Base-by-base conservation (phyloP, 2,113 vertebrate species). In the Dryoscopus gambensis region DNA sequence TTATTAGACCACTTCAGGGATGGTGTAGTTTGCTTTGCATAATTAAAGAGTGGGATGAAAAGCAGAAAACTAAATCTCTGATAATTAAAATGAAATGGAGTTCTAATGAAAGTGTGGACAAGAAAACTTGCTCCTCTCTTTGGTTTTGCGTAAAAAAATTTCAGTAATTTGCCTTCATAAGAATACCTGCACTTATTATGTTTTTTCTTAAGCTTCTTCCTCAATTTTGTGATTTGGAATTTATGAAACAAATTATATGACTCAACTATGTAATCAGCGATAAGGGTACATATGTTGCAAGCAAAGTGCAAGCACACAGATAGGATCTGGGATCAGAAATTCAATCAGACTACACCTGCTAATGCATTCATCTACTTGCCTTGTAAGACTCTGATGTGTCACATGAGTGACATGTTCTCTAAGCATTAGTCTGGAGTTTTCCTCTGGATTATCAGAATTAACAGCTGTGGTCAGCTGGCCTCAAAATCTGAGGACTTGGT, bases 241-340 rank as follows among this genome's bases (percentile, higher is more conserved):
- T 62, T 68, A 40, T 63, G 30, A 92, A 95, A 64, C 11, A 31
- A 88, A 75, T 63, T 35, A 14, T 22, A 25, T 50, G n/a, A 78
- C 19, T 27, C 9, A 64, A 28, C 35, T 73, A 6, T 28, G 31
- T 37, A 30, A 75, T 55, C 64, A 55, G 22, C 46, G 52, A 52
- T 44, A 16, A 74, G 13, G 10, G 30, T 35, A 59, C 11, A 15
- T 7, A 56, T 0, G 0, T 28, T 73, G 33, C 67, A 74, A 86
- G 22, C 19, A 35, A 40, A 83, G 50, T 35, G 28, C 25, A 77
- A 90, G 24, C 25, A 46, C 2, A 21, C 1, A 2, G 8, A 24
- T 2, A 65, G 49, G 65, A 76, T 47, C n/a, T 91, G 49, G 19
- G 11, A 46, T 57, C 50, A 83, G 37, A 90, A 85, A 70, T 90